Evolutionary conservation across 2,888 invertebrate genomes (phyloP), one percentile per base, ranked within the genome.

Genomic region (Epinotia demarniana): DNA sequence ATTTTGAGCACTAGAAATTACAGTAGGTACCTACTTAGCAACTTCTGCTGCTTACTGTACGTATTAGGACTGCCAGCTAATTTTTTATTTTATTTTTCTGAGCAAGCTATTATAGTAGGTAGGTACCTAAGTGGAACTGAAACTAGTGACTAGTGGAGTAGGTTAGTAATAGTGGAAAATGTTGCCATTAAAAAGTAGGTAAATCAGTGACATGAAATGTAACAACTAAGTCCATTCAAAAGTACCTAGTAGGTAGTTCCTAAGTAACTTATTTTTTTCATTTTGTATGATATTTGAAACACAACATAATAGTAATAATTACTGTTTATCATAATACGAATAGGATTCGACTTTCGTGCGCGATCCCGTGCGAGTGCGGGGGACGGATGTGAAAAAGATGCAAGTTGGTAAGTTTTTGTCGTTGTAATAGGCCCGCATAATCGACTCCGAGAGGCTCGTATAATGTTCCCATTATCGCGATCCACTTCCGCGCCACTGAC

Each of bases 391-490:
- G 82, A 79, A 79, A 87, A 90, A 90, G 90, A 89, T 90, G 91
- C 90, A 90, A 90, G 91, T 89, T 87, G 84, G 87, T 84, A 89
- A 90, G 91, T 93, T 93, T 94, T 94, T 92, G 92, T 86, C 79
- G 82, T 82, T 80, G 79, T 86, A 88, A 87, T 86, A 88, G 85
- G 83, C 83, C 82, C 84, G 88, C 93, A 93, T 93, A 93, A 93
- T 91, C 92, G 88, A 88, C 85, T 85, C 90, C 82, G 88, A 90
- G 92, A 88, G 88, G 84, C 84, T 86, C 86, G 93, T 91, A 94
- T 94, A 93, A 94, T 94, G 92, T 87, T 88, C 90, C 75, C 93
- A 94, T 93, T 93, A 93, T 92, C 91, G 83, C 89, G 86, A 88
- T 89, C 87, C 84, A 84, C 87, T 92, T 90, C 89, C 91, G 85